phyloP scores from a whole-genome alignment of 2,888 invertebrate species.

The Athalia cordata region DNA sequence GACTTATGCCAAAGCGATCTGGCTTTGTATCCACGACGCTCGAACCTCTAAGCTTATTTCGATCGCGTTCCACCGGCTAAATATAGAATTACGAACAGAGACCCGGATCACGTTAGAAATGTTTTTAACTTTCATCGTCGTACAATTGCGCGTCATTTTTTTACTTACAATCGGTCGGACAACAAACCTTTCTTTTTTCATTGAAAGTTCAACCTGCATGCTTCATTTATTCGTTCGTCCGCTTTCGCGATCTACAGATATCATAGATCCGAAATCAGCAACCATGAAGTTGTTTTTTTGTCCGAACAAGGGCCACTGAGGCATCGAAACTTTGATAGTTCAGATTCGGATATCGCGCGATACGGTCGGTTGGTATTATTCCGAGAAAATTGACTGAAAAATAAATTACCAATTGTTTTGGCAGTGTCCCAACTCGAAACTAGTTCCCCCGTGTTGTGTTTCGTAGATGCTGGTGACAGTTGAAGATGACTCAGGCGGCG shows the following conservation, averaged over 20 bases:
- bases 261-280: no score
- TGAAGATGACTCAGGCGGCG: constrained; percentile 46
- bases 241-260: no score
- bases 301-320: no score
- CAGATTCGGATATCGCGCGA: background rate
- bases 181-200: no score
- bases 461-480: constrained; percentile 46
- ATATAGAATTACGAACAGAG: constrained; percentile 37
- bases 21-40: constrained; percentile 67
- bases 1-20: constrained; percentile 72
- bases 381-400: constrained; percentile 44
- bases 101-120: constrained; percentile 38
- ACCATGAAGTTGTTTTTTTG: no score
- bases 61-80: constrained; percentile 63
- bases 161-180: background rate
- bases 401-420: constrained; percentile 62
- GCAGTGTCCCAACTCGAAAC: constrained; percentile 57
- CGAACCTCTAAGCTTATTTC: constrained; percentile 65
- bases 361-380: constrained; percentile 32
- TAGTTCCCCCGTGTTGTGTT: constrained; percentile 46
- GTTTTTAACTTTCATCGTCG: constrained; percentile 10
- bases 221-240: no score
- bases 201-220: no score
- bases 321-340: background rate
- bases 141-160: constrained; percentile 9